Conservation (phyloP, 1,140 invertebrate genomes). For the Chymomyza costata region DNA sequence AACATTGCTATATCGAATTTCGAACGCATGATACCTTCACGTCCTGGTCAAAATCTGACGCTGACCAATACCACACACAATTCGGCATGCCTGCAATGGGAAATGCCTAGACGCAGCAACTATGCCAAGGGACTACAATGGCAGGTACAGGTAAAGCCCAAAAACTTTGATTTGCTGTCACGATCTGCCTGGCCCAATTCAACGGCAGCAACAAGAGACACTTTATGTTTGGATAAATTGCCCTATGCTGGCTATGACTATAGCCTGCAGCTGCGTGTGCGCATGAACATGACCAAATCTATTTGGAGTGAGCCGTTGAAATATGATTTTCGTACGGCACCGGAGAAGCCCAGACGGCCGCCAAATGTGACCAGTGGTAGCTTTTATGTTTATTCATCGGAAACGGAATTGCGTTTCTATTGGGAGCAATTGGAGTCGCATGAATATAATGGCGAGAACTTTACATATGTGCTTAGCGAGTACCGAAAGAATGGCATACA, state of each 20-base stretch:
- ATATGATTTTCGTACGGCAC: conserved; percentile 34
- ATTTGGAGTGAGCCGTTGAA: conserved; percentile 46
- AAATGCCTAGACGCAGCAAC: conserved; percentile 53
- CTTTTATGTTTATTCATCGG: conserved; percentile 55
- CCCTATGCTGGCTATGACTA: conserved; percentile 53
- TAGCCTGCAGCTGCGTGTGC: conserved; percentile 46
- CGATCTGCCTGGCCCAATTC: conserved; percentile 45
- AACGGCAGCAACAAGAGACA: conserved; percentile 31
- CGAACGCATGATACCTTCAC: conserved; percentile 39
- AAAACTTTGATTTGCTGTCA: conserved; percentile 29
- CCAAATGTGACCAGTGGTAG: conserved; percentile 53
- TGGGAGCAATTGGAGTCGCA: conserved; percentile 53
- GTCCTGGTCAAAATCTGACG: conserved; percentile 41
- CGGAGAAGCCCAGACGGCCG: conserved; percentile 43
- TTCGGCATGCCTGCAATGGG: conserved; percentile 47
- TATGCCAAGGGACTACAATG: conserved; percentile 40
- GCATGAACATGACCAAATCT: conserved; percentile 47
- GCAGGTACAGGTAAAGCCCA: conserved; percentile 40
- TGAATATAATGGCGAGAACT: conserved; percentile 47
- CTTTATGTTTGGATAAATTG: conserved; percentile 47
- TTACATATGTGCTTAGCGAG: conserved; percentile 48
- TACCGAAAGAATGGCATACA: conserved; percentile 42
- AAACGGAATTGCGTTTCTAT: conserved; percentile 39
- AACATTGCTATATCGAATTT: conserved; percentile 35
- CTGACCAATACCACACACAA: conserved; percentile 34